A percentile compares a stretch with the other conserved stretches of the same genome.
Conservation (phyloP, 2,797 vertebrate genomes). For the Chloroceryle amazona region DNA sequence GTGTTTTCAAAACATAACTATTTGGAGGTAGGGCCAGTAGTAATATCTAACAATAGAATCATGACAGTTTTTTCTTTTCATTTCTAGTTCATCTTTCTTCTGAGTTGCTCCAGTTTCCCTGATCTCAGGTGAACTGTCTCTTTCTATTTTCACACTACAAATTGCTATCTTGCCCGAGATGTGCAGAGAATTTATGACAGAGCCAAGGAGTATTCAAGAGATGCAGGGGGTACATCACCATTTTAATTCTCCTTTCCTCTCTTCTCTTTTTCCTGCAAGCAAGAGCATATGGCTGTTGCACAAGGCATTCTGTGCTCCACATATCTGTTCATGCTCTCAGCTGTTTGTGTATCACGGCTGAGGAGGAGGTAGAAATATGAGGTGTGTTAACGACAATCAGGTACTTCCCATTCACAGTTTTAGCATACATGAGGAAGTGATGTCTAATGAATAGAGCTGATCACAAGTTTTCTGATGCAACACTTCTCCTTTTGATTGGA, state of each 20-base stretch:
- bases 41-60: not conserved
- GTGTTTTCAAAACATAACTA: not conserved
- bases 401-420: slow-evolving; percentile 22
- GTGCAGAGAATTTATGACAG: not conserved
- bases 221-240: not conserved
- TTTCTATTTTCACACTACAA: not conserved
- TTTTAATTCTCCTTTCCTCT: not conserved
- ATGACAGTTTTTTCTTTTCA: not conserved
- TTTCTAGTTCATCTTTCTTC: not conserved
- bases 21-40: not conserved
- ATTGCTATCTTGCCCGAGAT: not conserved
- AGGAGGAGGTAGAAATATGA: slow-evolving; percentile 48
- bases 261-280: slow-evolving; percentile 20
- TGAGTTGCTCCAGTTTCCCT: not conserved
- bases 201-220: not conserved
- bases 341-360: slow-evolving; percentile 33
- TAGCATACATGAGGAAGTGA: not conserved
- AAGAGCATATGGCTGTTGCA: slow-evolving; percentile 11
- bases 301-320: slow-evolving; percentile 27
- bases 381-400: slow-evolving; percentile 26
- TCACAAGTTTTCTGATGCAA: slow-evolving; percentile 51
- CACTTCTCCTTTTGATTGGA: not conserved
- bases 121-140: not conserved
- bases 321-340: slow-evolving; percentile 45
- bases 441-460: not conserved